A percentile compares a stretch with the other conserved stretches of the same genome.
phyloP scores from a whole-genome alignment of 1,140 invertebrate species.

The Neodiprion fabricii region DNA sequence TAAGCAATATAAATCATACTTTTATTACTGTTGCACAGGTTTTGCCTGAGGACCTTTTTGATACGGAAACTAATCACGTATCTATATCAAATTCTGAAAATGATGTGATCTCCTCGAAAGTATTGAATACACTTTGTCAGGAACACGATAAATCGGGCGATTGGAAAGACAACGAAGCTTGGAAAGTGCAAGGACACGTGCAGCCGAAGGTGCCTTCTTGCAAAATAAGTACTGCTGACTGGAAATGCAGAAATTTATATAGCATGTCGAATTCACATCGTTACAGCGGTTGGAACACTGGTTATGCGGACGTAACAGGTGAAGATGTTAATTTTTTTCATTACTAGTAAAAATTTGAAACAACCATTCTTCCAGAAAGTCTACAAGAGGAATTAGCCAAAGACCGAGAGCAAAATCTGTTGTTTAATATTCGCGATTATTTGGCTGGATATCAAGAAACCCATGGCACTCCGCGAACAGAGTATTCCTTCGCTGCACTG shows the following conservation, averaged over 20 bases:
- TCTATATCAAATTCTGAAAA: background rate
- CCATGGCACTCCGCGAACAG: slow-evolving; percentile 39
- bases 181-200: background rate
- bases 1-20: too few relatives aligned
- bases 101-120: background rate
- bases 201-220: slow-evolving; percentile 7
- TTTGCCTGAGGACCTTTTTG: background rate
- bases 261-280: slow-evolving; percentile 30
- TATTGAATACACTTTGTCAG: background rate
- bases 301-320: background rate
- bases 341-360: background rate
- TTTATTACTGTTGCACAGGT: background rate
- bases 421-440: slow-evolving; percentile 39
- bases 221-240: slow-evolving; percentile 20
- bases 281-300: background rate
- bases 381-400: slow-evolving; percentile 3
- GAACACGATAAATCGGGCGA: slow-evolving; percentile 17
- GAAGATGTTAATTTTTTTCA: background rate
- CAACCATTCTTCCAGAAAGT: background rate
- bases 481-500: slow-evolving; percentile 47
- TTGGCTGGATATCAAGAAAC: slow-evolving; percentile 50
- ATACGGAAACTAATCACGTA: background rate
- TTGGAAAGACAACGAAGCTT: slow-evolving; percentile 14
- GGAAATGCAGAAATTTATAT: slow-evolving; percentile 40
- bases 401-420: slow-evolving; percentile 18